Evolutionary conservation across 2,113 vertebrate genomes (phyloP).

Genomic region (Eulemur macaco): DNA sequence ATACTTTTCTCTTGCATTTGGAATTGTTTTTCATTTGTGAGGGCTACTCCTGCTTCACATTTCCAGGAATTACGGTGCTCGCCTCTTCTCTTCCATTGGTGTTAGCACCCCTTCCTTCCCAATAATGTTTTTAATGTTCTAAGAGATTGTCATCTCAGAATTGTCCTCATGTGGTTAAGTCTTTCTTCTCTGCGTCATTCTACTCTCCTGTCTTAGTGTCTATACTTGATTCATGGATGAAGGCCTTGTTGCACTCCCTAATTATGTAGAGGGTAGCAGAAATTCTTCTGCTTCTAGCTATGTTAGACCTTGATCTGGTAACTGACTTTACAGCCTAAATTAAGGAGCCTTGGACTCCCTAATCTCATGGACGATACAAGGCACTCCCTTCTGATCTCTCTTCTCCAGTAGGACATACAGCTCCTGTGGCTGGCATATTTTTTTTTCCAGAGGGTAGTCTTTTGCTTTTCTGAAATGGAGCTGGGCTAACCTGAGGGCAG

Average conservation of each 20-base stretch:
- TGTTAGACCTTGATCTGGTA: not conserved
- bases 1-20: not conserved
- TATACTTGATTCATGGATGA: not conserved
- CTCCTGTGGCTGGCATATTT: not conserved
- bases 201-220: not conserved
- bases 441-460: not conserved
- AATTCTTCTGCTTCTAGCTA: not conserved
- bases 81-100: not conserved
- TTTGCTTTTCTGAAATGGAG: not conserved
- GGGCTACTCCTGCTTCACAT: not conserved
- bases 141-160: not conserved
- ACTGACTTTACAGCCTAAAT: not conserved
- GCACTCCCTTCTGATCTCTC: not conserved
- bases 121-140: not conserved
- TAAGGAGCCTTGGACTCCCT: not conserved
- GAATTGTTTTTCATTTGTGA: not conserved
- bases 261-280: not conserved
- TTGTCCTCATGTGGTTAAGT: not conserved
- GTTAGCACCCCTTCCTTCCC: not conserved
- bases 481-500: not conserved
- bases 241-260: fast-evolving
- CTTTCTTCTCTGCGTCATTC: not conserved
- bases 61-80: not conserved
- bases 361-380: not conserved
- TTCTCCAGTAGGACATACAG: not conserved